Evolutionary conservation across 2,113 vertebrate genomes (phyloP), one percentile per base, ranked within the genome.

Genomic region (Dipodomys spectabilis): DNA sequence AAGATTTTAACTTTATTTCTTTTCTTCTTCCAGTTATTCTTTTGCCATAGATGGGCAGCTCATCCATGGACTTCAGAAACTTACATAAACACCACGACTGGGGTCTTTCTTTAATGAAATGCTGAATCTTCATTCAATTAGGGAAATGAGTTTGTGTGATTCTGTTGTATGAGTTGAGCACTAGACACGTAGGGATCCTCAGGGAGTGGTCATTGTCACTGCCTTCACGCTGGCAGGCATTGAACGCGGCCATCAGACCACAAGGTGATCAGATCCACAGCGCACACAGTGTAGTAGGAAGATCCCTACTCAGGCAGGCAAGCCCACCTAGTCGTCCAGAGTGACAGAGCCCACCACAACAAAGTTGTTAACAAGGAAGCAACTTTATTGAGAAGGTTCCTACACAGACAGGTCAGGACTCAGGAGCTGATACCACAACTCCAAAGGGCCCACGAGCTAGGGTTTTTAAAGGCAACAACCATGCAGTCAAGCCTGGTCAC

Each of bases 211-310:
- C n/a, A 9, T 28, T 49, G 19, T 7, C 44, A 13, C 28, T 39
- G 22, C 18, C n/a, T 18, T 32, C 2, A 2, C 30, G 22, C 64
- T 27, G n/a, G 8, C 18, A 32, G 19, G 20, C 2, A 0, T 28
- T 49, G 11, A 15, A 23, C 2, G 22, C 60, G 2, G 71, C 64
- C 2, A 1, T 30, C 22, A 7, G 62, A 18, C 12, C 12, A 9
- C 0, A 5, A 9, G 25, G 49, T 30, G 20, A 19, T 25, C 25
- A 6, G 32, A 69, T 9, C 39, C 20, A 0, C 0, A 9, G 49
- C 6, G 28, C 20, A 27, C n/a, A 19, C 12, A 23, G 11, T 39
- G 39, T 39, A 39, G 5, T 39, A 39, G 39, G 39, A 39, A 39
- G 39, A 39, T 39, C 39, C 39, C 39, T 39, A 39, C 39, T 39